phyloP scores from a whole-genome alignment of 2,113 vertebrate genomes.

The Thalassoma bifasciatum region DNA sequence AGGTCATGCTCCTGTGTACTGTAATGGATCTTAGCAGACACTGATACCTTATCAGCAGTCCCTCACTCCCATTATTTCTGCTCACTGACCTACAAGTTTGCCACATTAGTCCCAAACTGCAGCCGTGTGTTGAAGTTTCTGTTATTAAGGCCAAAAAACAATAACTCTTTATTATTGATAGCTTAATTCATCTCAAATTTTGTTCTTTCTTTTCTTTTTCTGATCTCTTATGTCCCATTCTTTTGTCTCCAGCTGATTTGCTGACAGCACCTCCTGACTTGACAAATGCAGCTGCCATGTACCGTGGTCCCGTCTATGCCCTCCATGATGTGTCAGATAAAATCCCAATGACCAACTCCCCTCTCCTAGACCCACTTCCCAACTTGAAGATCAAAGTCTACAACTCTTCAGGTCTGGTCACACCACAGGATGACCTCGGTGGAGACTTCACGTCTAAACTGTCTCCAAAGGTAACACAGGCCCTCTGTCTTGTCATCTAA shows the following conservation, averaged over 20 bases:
- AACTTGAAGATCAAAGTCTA: slow-evolving; percentile 98
- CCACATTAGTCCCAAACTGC: slow-evolving; percentile 85
- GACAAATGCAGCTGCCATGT: slow-evolving; percentile 94
- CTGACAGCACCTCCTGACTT: slow-evolving; percentile 92
- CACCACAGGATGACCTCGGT: slow-evolving; percentile 91
- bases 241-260: slow-evolving; percentile 80
- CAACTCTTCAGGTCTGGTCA: slow-evolving; percentile 90
- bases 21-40: slow-evolving; percentile 38
- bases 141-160: neutral
- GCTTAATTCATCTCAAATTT: neutral
- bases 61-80: slow-evolving; percentile 40
- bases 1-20: slow-evolving; percentile 46
- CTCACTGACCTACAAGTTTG: slow-evolving; percentile 83
- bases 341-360: slow-evolving; percentile 96
- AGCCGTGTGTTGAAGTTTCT: slow-evolving; percentile 84
- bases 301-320: slow-evolving; percentile 92
- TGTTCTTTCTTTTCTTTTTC: neutral
- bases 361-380: slow-evolving; percentile 92
- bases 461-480: slow-evolving; percentile 85
- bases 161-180: neutral
- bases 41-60: slow-evolving; percentile 57
- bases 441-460: slow-evolving; percentile 91
- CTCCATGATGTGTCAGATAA: slow-evolving; percentile 95
- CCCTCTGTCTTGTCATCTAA: neutral
- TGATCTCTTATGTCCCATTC: neutral